phyloP scores from a whole-genome alignment of 2,113 vertebrate species.

The Lophochroa leadbeateri region DNA sequence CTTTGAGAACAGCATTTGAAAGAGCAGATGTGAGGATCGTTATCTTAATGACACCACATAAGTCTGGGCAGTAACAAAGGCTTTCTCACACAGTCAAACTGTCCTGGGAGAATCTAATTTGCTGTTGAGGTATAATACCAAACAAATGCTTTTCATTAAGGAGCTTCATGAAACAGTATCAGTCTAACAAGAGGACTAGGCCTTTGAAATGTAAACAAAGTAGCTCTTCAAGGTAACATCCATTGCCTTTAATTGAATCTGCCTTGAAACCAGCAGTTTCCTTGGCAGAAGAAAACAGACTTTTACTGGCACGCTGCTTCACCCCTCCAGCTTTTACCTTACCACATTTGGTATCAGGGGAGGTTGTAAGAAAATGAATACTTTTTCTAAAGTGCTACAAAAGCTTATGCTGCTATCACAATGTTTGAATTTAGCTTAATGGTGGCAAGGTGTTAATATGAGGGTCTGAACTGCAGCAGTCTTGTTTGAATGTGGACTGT shows the following conservation, averaged over 20 bases:
- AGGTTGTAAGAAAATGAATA: not conserved
- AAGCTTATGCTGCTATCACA: not conserved
- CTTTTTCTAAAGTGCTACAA: not conserved
- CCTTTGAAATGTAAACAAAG: conserved; percentile 56
- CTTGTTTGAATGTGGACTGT: accelerated
- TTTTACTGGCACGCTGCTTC: not conserved
- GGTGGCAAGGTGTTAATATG: not conserved
- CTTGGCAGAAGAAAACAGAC: not conserved
- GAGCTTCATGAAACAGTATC: conserved; percentile 8
- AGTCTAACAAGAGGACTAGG: not conserved
- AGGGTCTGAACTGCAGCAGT: not conserved
- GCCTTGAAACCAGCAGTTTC: conserved; percentile 5
- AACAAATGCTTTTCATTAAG: conserved; percentile 62
- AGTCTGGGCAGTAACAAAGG: not conserved
- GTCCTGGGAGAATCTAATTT: conserved; percentile 32
- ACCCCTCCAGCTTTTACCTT: not conserved
- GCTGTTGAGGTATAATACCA: conserved; percentile 24
- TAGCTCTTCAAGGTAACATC: conserved; percentile 18
- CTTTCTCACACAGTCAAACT: not conserved
- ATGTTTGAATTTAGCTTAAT: not conserved
- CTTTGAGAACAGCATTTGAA: not conserved
- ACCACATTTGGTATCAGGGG: not conserved
- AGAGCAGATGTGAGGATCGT: not conserved
- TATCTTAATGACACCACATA: conserved; percentile 5
- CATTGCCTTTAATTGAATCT: conserved; percentile 10